Evolutionary conservation across 2,113 vertebrate species (phyloP).

Genomic region (Nibea albiflora): DNA sequence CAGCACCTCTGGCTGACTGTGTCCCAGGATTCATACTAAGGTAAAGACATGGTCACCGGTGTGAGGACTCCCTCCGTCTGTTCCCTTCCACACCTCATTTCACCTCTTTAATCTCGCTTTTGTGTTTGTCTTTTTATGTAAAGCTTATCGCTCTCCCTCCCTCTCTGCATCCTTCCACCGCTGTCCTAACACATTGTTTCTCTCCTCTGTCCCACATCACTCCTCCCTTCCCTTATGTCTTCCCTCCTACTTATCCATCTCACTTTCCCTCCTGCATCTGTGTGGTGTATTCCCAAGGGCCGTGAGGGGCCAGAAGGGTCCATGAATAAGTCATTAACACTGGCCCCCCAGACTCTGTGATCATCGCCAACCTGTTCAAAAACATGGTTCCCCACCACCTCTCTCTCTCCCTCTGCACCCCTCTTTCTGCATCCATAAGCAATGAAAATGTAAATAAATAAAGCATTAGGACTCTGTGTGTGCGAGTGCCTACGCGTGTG

Average conservation of each 20-base stretch:
- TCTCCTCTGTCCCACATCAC: conserved; percentile 36
- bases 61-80: conserved; percentile 23
- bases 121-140: conserved; percentile 53
- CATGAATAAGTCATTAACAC: conserved; percentile 84
- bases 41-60: conserved; percentile 36
- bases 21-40: conserved; percentile 30
- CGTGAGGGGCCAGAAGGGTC: conserved; percentile 77
- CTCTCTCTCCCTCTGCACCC: conserved; percentile 67
- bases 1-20: conserved; percentile 22
- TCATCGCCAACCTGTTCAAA: conserved; percentile 80
- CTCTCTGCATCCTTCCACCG: conserved; percentile 16
- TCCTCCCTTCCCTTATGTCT: conserved; percentile 49
- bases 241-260: conserved; percentile 37
- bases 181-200: conserved; percentile 41
- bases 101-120: conserved; percentile 39
- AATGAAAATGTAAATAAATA: conserved; percentile 81
- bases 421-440: conserved; percentile 75
- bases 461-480: conserved; percentile 50
- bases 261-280: conserved; percentile 76
- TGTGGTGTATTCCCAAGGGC: conserved; percentile 75
- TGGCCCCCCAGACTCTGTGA: conserved; percentile 78
- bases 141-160: conserved; percentile 13
- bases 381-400: conserved; percentile 78
- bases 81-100: conserved; percentile 30
- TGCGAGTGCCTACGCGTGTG: conserved; percentile 21